These are phyloP conservation scores for Puffinus mauretanicus DNA, from an alignment of 2,113 vertebrate genomes.

Conservation along the genomic window DNA sequence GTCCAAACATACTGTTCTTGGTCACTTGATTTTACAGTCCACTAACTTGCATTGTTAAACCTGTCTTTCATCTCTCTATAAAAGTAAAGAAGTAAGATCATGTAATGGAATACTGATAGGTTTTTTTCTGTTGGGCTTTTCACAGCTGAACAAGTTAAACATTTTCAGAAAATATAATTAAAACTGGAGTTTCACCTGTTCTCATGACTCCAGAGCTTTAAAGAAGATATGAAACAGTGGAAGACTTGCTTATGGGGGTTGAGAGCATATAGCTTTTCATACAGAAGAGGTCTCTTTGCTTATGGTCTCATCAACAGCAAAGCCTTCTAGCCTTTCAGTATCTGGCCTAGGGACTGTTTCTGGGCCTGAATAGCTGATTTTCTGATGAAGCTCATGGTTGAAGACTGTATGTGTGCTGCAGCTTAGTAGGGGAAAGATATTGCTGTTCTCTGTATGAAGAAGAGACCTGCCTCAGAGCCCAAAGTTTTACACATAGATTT, in stretches of 20 bases:
- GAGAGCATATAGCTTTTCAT: background rate
- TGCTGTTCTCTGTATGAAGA: background rate
- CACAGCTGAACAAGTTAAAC: background rate
- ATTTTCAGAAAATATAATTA: background rate
- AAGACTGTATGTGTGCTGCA: background rate
- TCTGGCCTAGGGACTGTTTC: background rate
- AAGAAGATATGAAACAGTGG: background rate
- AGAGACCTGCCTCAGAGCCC: background rate
- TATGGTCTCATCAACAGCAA: background rate
- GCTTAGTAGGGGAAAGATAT: background rate
- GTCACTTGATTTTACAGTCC: background rate
- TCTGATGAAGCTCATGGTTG: rapidly evolving
- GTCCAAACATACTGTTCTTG: background rate
- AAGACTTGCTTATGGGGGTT: background rate
- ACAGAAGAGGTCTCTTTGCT: background rate
- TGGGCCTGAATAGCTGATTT: background rate
- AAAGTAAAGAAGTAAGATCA: background rate
- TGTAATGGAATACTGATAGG: background rate
- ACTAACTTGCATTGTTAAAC: background rate
- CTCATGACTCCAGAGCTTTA: background rate
- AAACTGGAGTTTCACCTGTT: background rate
- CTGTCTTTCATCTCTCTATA: background rate
- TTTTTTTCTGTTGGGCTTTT: background rate
- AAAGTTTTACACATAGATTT: background rate
- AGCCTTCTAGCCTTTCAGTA: background rate